These are phyloP conservation scores for Drosophila anceps DNA, from an alignment of 2,888 invertebrate species.

Conservation along the genomic window DNA sequence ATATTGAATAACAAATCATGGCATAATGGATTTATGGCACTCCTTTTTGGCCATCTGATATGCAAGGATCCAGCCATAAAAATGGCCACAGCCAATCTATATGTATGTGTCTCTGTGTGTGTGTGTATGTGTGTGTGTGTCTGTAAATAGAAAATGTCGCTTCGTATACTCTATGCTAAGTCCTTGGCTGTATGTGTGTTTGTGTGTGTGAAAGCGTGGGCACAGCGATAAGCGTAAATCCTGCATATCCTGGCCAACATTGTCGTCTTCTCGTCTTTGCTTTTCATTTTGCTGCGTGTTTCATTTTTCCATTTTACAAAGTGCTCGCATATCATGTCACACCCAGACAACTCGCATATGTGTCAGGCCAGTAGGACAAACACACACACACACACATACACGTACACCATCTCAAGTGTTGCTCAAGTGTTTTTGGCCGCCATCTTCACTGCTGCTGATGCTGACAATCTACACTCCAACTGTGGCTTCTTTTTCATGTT, in stretches of 20 bases:
- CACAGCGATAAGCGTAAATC: slow-evolving; percentile 72
- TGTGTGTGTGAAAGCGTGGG: slow-evolving; percentile 45
- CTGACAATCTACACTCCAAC: slow-evolving; percentile 54
- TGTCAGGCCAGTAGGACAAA: slow-evolving; percentile 66
- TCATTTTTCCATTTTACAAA: slow-evolving; percentile 78
- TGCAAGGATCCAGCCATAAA: slow-evolving; percentile 67
- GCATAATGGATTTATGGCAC: slow-evolving; percentile 82
- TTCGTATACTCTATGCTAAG: slow-evolving; percentile 39
- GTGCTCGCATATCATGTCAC: slow-evolving; percentile 83
- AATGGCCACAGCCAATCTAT: slow-evolving; percentile 56
- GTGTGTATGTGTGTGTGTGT: slow-evolving; percentile 21
- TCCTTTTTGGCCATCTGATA: slow-evolving; percentile 72
- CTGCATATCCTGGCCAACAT: slow-evolving; percentile 76
- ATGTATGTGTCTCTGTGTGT: slow-evolving; percentile 4
- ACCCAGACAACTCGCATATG: slow-evolving; percentile 77
- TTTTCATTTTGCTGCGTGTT: slow-evolving; percentile 63
- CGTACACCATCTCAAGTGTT: slow-evolving; percentile 60
- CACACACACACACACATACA: slow-evolving; percentile 28
- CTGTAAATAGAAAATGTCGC: slow-evolving; percentile 74
- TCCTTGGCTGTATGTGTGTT: slow-evolving; percentile 5
- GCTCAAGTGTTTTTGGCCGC: slow-evolving; percentile 71
- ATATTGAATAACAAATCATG: slow-evolving; percentile 84
- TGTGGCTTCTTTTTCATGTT: slow-evolving; percentile 38
- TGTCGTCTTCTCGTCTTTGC: slow-evolving; percentile 56
- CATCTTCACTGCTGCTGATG: slow-evolving; percentile 47